Base-by-base conservation (phyloP, 1,140 invertebrate species). In the Listronotus bonariensis region DNA sequence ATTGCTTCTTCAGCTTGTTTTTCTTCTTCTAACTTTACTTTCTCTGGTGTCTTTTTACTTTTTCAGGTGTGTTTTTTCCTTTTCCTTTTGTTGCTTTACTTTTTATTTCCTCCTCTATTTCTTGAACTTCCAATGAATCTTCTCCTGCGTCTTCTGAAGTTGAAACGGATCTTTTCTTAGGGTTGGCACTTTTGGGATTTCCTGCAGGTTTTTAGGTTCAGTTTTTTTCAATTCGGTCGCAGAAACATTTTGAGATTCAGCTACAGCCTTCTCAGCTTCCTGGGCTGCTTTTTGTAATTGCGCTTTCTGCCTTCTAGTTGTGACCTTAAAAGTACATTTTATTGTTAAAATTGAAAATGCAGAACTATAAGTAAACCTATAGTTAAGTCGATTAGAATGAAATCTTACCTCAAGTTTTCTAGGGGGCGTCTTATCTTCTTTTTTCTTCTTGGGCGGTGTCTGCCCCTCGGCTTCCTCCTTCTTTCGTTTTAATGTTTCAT, bases 301-400 rank as follows among this genome's bases (percentile, higher is more conserved):
- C 1, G 58, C 58, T 26, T 60, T 60, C 32, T 60, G 58, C 17
- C 58, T 51, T 31, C 58, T 38, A 6, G 58, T 60, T 12, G 58
- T 52, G 2, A 60, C 56, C 56, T 58, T 9, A 12, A 36, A 36
- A 36, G 8, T 36, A 26, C 5, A 26, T 26, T 5, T 26, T 26
- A n/a, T 26, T 26, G 5, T 3, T 26, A 26, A 32, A 6, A 45
- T 32, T 11, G 40, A 38, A 55, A n/a, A 26, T 5, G 2, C 5
- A 26, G n/a, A 26, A 26, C 1, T 26, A 26, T 26, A 5, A 5
- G 20, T 26, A 26, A n/a, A n/a, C n/a, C n/a, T n/a, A n/a, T n/a
- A n/a, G n/a, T n/a, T n/a, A n/a, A n/a, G n/a, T n/a, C 20, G 5
- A 26, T 26, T 26, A 26, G 20, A 43, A 43, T 15, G 6, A 43